Conservation (phyloP, 1,140 invertebrate species). For the Subanguina moxae region DNA sequence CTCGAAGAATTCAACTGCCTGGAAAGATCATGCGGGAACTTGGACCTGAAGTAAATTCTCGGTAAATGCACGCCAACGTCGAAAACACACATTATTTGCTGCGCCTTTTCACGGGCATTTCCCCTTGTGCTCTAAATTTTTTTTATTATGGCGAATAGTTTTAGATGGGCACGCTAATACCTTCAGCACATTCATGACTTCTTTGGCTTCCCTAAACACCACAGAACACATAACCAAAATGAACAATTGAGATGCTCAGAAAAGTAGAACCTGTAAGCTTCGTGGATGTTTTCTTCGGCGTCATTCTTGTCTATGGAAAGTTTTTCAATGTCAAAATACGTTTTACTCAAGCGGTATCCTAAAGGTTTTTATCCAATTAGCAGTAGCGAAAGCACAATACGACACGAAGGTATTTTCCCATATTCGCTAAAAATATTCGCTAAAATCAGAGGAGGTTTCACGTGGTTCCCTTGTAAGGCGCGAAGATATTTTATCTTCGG, state of each 20-base stretch:
- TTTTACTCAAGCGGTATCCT: slow-evolving; percentile 69
- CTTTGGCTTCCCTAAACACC: slow-evolving; percentile 44
- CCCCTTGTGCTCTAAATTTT: slow-evolving; percentile 36
- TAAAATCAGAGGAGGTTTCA: too few species aligned
- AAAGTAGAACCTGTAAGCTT: slow-evolving; percentile 80
- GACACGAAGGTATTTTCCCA: not conserved
- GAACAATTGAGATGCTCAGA: too few species aligned
- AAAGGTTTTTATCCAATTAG: slow-evolving; percentile 5
- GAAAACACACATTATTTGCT: slow-evolving; percentile 28
- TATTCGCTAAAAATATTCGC: too few species aligned
- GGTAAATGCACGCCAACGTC: not conserved
- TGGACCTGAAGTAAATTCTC: not conserved
- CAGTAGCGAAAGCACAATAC: not conserved
- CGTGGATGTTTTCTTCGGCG: slow-evolving; percentile 89
- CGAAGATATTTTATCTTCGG: too few species aligned
- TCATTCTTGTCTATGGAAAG: slow-evolving; percentile 91
- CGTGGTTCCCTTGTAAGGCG: too few species aligned
- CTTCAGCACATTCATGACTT: slow-evolving; percentile 53
- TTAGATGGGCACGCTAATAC: too few species aligned
- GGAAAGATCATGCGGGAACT: not conserved
- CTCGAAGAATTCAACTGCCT: slow-evolving; percentile 4
- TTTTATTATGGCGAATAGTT: too few species aligned
- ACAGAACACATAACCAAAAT: not conserved
- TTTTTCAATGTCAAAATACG: slow-evolving; percentile 95
- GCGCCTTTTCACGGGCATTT: slow-evolving; percentile 39